Percentiles rank a stretch among this genome's conserved stretches.
Evolutionary conservation across 2,888 invertebrate genomes (phyloP).

Genomic region (Oscheius myriophilus): DNA sequence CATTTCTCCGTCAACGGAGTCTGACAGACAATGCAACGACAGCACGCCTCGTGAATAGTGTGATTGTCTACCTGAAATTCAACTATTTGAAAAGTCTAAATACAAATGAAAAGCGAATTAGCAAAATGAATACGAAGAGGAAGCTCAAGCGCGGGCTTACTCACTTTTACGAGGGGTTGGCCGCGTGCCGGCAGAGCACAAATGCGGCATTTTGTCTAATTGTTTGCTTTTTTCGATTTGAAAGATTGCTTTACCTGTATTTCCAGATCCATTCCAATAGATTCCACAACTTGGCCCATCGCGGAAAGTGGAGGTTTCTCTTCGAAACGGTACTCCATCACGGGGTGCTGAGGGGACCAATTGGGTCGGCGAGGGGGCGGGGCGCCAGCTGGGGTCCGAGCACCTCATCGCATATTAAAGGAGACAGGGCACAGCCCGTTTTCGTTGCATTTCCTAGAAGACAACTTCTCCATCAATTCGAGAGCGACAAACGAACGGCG

Average conservation of each 20-base stretch:
- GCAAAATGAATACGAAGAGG: not conserved
- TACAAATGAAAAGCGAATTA: not conserved
- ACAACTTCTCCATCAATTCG: no score
- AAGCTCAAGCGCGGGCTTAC: conserved; percentile 20
- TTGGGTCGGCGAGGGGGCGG: not conserved
- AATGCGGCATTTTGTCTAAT: conserved; percentile 42
- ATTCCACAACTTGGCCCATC: conserved; percentile 59
- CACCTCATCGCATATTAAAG: conserved; percentile 26
- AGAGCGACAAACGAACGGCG: no score
- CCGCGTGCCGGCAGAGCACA: conserved; percentile 41
- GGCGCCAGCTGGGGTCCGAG: conserved; percentile 10
- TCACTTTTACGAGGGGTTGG: conserved; percentile 40
- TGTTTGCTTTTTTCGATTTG: not conserved
- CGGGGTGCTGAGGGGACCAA: not conserved
- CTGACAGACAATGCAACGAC: conserved; percentile 94
- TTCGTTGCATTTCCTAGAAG: conserved; percentile 20
- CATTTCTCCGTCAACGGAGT: conserved; percentile 93
- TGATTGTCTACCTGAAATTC: conserved; percentile 43
- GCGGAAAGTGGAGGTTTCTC: conserved; percentile 53
- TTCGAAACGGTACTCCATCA: conserved; percentile 28
- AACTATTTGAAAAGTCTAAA: conserved; percentile 4
- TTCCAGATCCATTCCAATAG: conserved; percentile 53
- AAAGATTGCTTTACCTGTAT: conserved; percentile 14
- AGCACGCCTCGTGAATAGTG: conserved; percentile 93
- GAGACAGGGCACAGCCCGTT: conserved; percentile 7